Evolutionary conservation across 2,113 vertebrate genomes (phyloP).

Genomic region (Plecotus auritus): DNA sequence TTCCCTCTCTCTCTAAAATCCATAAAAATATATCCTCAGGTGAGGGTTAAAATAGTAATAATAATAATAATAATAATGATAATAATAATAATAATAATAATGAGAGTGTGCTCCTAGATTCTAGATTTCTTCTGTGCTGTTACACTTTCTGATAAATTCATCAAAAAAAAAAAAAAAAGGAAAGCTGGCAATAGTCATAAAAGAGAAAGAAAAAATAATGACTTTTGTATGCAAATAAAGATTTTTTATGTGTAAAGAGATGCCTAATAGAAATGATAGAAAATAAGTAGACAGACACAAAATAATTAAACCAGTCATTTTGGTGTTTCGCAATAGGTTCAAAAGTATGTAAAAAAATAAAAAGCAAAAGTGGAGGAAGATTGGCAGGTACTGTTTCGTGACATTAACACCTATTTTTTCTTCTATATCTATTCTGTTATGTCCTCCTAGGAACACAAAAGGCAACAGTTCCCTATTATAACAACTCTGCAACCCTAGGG

Average conservation of each 20-base stretch:
- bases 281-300: neutral
- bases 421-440: neutral
- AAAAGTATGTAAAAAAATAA: neutral
- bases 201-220: neutral
- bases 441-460: neutral
- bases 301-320: neutral
- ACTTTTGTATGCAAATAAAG: neutral
- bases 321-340: neutral
- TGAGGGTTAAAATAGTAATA: neutral
- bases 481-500: neutral
- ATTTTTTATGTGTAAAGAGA: neutral
- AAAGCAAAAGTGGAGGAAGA: neutral
- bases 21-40: neutral
- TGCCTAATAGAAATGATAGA: neutral
- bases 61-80: too few relatives aligned
- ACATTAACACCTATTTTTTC: neutral
- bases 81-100: neutral
- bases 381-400: neutral
- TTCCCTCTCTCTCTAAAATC: neutral
- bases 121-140: neutral
- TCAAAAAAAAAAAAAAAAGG: neutral
- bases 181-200: neutral
- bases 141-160: neutral
- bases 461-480: neutral
- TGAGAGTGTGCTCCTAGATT: neutral